These are phyloP conservation scores for Sphyrna mokarran DNA, from an alignment of 2,113 vertebrate species.

Conservation along the genomic window DNA sequence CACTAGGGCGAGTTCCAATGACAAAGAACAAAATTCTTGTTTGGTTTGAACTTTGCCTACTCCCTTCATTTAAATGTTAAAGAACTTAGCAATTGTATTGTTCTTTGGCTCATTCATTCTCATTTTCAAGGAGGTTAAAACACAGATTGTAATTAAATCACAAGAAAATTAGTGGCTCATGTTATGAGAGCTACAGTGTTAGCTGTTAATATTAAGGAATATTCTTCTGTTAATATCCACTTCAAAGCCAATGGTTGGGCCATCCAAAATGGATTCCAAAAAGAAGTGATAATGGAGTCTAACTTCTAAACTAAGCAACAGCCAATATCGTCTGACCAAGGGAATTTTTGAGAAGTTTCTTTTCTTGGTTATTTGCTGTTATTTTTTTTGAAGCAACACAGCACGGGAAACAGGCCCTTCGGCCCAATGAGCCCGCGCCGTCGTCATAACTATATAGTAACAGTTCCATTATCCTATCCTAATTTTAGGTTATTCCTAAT, in stretches of 20 bases:
- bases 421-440: no score
- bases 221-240: background rate
- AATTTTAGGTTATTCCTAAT: no score
- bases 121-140: background rate
- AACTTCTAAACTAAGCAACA: background rate
- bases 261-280: background rate
- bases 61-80: background rate
- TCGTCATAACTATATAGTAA: no score
- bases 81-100: background rate
- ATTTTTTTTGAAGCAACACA: no score
- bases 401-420: no score
- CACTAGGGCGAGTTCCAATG: background rate
- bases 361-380: background rate
- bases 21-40: background rate
- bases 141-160: background rate
- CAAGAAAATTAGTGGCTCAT: no score
- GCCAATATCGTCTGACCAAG: background rate
- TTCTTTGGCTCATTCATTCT: background rate
- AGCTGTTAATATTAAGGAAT: background rate
- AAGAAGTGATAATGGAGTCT: background rate
- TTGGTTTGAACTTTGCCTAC: background rate
- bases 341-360: background rate
- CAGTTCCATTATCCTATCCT: no score
- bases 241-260: background rate
- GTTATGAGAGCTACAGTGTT: no score